Percentiles rank a stretch among this genome's conserved stretches.
Evolutionary conservation across 2,113 vertebrate species (phyloP).

Genomic region (Megatriorchis doriae): DNA sequence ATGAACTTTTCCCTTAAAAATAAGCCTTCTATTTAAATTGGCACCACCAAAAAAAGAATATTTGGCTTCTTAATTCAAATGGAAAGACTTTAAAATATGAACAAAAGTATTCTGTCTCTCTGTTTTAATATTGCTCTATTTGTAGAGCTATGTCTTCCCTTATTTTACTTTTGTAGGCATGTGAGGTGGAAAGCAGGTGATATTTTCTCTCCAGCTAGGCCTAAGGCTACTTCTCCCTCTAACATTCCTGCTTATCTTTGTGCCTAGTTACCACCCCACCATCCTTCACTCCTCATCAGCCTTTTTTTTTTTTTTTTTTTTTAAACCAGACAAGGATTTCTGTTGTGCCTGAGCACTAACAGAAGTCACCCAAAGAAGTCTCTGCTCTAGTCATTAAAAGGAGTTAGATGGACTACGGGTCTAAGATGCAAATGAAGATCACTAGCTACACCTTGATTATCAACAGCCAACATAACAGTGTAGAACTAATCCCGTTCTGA

Average conservation of each 20-base stretch:
- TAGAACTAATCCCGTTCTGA: neutral
- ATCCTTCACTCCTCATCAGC: neutral
- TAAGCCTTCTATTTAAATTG: neutral
- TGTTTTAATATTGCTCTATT: neutral
- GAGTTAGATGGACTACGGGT: neutral
- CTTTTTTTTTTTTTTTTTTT: neutral
- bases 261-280: neutral
- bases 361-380: neutral
- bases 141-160: neutral
- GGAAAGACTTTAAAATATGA: constrained; percentile 35
- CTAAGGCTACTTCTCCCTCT: neutral
- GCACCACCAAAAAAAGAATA: neutral
- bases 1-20: neutral
- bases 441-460: neutral
- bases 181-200: neutral
- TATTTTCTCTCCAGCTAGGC: neutral
- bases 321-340: neutral
- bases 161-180: neutral
- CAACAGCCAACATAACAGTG: neutral
- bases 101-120: neutral
- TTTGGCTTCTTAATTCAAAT: neutral
- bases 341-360: neutral
- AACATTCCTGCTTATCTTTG: neutral
- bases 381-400: neutral
- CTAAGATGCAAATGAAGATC: neutral